Evolutionary conservation across 2,797 vertebrate species (phyloP), one percentile per base, ranked within the genome.

Genomic region (Poeciliopsis gracilis): DNA sequence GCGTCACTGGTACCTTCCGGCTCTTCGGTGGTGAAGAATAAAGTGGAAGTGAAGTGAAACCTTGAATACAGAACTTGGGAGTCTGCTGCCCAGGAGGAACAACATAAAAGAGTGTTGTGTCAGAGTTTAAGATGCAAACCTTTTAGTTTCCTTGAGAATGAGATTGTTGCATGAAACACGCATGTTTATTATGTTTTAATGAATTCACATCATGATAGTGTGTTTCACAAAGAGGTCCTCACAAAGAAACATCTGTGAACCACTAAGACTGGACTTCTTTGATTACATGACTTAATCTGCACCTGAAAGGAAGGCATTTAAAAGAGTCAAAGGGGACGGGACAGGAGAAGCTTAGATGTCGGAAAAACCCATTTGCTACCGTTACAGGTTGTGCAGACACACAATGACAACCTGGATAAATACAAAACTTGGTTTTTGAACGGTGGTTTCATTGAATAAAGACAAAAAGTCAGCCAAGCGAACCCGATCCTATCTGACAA

Each of bases 281-380:
- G 82, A 92, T 86, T 72, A 69, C 18, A 2, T 78, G 73, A 80
- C 47, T 78, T 88, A 91, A 83, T 87, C 87, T 83, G 80, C 1
- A 30, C 87, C 83, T 91, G 86, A 94, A 92, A 91, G 85, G 79
- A 70, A 72, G 3, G 7, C 83, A 85, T 84, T 91, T 75, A 77
- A 43, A 28, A 25, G 7, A 66, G 33, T 20, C n/a, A 13, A 75
- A 75, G 55, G 73, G 28, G 30, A 38, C 2, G 9, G 5, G 59
- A 73, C 1, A 36, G 73, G 67, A 78, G 28, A 20, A 33, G 61
- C 16, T 66, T 66, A 38, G 61, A 63, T 12, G 30, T 63, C 8
- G 15, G 25, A 20, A 33, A 20, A 63, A 63, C 8, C 59, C 8
- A 9, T 66, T 66, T 66, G 30, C 16, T 20, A 20, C 61, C 3